Evolutionary conservation across 2,797 vertebrate species (phyloP).

Genomic region (Schizothorax lantsangensis): DNA sequence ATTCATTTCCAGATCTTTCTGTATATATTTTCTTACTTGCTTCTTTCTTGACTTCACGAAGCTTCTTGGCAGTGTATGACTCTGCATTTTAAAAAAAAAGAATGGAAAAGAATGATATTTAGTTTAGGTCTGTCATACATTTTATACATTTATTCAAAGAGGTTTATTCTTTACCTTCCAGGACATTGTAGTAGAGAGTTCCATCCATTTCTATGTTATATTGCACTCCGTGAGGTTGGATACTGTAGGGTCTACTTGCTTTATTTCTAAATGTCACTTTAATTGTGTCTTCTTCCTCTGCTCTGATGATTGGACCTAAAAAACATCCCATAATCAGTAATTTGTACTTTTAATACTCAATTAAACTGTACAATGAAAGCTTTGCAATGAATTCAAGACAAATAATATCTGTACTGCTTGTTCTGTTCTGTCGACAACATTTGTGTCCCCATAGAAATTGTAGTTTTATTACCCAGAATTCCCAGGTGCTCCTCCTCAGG

Average conservation of each 20-base stretch:
- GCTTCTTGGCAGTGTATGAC: constrained; percentile 74
- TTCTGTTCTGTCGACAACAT: background rate
- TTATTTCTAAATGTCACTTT: constrained; percentile 91
- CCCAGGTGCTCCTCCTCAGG: constrained; percentile 87
- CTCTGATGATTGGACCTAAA: constrained; percentile 89
- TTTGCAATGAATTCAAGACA: background rate
- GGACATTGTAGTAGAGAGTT: constrained; percentile 68
- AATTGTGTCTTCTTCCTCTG: constrained; percentile 88
- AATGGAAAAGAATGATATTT: background rate
- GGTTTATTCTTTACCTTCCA: constrained; percentile 73
- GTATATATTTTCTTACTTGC: constrained; percentile 65
- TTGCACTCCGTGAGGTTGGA: constrained; percentile 88
- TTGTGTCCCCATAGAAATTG: no score
- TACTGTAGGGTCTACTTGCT: constrained; percentile 82
- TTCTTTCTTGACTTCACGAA: constrained; percentile 74
- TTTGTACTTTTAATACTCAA: no score
- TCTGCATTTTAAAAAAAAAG: constrained; percentile 65
- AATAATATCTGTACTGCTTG: no score
- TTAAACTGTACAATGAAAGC: no score
- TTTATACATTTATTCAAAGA: background rate
- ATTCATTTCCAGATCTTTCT: background rate
- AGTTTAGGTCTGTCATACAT: background rate
- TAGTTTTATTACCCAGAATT: constrained; percentile 79
- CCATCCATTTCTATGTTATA: constrained; percentile 82
- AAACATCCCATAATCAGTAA: background rate